phyloP scores from a whole-genome alignment of 2,888 invertebrate genomes.

The Caenorhabditis drosophilae region DNA sequence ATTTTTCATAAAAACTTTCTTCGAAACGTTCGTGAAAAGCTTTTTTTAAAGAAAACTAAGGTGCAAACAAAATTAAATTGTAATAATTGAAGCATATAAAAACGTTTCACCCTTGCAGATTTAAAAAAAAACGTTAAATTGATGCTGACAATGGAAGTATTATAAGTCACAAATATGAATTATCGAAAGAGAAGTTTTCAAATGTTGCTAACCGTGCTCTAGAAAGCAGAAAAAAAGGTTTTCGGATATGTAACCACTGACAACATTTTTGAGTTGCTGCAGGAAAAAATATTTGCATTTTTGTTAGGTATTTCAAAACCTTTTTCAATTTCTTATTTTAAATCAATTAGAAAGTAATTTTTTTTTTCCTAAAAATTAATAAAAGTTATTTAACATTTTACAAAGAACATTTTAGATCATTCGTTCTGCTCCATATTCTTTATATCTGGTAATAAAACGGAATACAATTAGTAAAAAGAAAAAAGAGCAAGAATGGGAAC shows the following conservation, averaged over 20 bases:
- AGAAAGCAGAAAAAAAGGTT: no score
- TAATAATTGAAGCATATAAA: background rate
- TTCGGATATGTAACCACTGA: no score
- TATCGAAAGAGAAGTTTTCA: no score
- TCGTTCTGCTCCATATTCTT: background rate
- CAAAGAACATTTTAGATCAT: background rate
- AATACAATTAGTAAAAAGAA: background rate
- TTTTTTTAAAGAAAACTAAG: background rate
- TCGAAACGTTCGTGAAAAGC: background rate
- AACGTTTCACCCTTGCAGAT: background rate
- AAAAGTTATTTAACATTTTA: no score
- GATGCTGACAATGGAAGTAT: no score
- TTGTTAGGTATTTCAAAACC: background rate
- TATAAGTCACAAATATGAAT: no score
- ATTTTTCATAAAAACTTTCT: background rate
- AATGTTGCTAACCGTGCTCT: no score
- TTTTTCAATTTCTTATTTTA: constrained; percentile 2
- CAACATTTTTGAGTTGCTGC: background rate
- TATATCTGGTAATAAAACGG: background rate
- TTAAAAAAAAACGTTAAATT: background rate
- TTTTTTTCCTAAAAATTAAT: no score
- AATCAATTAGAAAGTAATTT: background rate
- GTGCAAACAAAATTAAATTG: background rate
- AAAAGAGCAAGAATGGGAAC: no score
- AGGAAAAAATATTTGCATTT: background rate